Percentiles rank a stretch among this genome's conserved stretches.
These are phyloP conservation scores for Synergus umbraculus DNA, from an alignment of 2,888 invertebrate genomes.

Conservation along the genomic window DNA sequence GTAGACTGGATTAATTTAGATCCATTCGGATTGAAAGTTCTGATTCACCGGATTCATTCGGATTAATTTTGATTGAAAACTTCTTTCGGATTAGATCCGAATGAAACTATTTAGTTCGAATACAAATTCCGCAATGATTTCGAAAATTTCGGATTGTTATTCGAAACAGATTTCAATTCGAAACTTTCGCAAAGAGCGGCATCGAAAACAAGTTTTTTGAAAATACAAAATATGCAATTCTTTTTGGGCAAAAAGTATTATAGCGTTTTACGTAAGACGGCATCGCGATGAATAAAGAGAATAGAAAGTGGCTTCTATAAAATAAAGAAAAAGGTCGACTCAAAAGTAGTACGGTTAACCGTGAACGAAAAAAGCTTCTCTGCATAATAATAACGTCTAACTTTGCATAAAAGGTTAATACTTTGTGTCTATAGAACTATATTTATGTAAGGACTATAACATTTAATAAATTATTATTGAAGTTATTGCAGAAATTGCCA, in stretches of 20 bases:
- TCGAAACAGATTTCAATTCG: too few species aligned
- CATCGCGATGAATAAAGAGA: slow-evolving; percentile 11
- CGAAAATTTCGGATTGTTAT: too few species aligned
- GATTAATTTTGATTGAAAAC: too few species aligned
- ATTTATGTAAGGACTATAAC: too few species aligned
- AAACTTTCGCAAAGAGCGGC: too few species aligned
- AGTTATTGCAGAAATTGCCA: not conserved
- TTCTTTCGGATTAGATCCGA: too few species aligned
- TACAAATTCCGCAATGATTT: too few species aligned
- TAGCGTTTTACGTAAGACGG: slow-evolving; percentile 22
- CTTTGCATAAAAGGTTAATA: not conserved
- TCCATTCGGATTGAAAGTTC: too few species aligned
- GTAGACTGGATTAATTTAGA: too few species aligned
- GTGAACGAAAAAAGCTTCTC: slow-evolving; percentile 17
- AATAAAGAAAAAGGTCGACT: slow-evolving; percentile 19
- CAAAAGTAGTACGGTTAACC: slow-evolving; percentile 18
- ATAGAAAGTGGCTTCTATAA: slow-evolving; percentile 29
- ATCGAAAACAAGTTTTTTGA: not conserved
- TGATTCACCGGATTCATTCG: too few species aligned
- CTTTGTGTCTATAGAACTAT: too few species aligned
- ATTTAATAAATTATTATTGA: not conserved
- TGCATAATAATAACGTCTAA: slow-evolving; percentile 24
- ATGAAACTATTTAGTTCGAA: too few species aligned
- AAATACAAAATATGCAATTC: not conserved
- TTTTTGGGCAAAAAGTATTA: slow-evolving; percentile 25